Conservation (phyloP, 1,140 invertebrate genomes). For the Drosophila teissieri region DNA sequence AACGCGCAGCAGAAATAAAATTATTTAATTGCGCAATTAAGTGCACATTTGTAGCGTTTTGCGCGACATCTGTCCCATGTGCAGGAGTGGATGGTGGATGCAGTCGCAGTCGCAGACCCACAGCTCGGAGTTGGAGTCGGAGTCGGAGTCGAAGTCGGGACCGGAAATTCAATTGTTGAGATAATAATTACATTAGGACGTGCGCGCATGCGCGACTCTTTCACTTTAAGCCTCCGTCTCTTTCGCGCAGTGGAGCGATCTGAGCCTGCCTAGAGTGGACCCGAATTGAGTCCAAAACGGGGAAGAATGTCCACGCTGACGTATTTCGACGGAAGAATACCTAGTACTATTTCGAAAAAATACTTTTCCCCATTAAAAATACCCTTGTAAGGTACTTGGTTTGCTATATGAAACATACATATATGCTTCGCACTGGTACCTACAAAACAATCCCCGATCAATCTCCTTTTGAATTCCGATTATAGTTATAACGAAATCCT, state of each 20-base stretch:
- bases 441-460: too few species aligned
- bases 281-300: constrained; percentile 33
- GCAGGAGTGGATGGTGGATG: constrained; percentile 35
- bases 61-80: constrained; percentile 82
- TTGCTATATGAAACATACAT: too few species aligned
- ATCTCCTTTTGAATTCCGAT: too few species aligned
- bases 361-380: too few species aligned
- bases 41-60: constrained; percentile 84
- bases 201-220: constrained; percentile 79
- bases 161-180: constrained; percentile 84
- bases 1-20: constrained; percentile 74
- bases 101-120: constrained; percentile 3
- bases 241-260: constrained; percentile 39
- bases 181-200: constrained; percentile 85
- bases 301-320: neutral
- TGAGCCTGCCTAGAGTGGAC: constrained; percentile 32
- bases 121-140: constrained; percentile 4
- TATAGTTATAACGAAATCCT: too few species aligned
- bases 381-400: too few species aligned
- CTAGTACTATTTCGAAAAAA: too few species aligned
- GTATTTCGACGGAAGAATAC: neutral
- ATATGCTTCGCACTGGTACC: too few species aligned
- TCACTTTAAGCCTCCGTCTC: constrained; percentile 26
- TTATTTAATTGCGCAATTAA: constrained; percentile 84
- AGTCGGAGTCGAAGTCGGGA: constrained; percentile 46